phyloP scores from a whole-genome alignment of 2,113 vertebrate genomes.

The Empidonax alnorum region DNA sequence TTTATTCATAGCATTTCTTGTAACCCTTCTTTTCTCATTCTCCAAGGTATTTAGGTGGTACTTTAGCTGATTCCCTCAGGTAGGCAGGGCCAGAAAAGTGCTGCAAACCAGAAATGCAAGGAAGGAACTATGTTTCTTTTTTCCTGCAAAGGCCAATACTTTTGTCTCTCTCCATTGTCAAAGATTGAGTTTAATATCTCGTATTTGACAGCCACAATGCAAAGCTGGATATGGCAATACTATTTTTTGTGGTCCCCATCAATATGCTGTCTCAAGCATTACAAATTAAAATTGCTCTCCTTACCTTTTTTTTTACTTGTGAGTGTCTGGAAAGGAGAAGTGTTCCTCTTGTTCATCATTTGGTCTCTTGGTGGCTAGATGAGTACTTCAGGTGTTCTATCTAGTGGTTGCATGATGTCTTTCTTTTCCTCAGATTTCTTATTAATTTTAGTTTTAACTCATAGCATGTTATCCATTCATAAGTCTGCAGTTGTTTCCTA shows the following conservation, averaged over 20 bases:
- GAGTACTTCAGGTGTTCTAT: background rate
- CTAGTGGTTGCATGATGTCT: background rate
- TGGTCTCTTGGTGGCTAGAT: background rate
- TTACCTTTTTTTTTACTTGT: background rate
- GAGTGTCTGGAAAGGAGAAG: background rate
- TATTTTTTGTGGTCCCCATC: background rate
- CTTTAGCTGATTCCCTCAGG: background rate
- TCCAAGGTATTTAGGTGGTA: background rate
- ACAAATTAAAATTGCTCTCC: background rate
- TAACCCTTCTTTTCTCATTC: background rate
- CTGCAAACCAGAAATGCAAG: background rate
- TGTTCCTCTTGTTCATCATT: background rate
- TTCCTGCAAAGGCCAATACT: background rate
- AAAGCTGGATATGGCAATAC: background rate
- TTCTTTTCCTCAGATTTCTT: background rate
- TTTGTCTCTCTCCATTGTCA: background rate
- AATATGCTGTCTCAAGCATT: background rate
- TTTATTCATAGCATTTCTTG: background rate
- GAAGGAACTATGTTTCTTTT: background rate
- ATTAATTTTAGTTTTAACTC: background rate
- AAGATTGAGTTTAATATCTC: background rate
- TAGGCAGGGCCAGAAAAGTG: background rate
- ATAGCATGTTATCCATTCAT: accelerated
- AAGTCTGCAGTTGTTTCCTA: background rate
- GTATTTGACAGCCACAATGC: background rate